phyloP scores from a whole-genome alignment of 2,113 vertebrate species.

The Opisthocomus hoazin region DNA sequence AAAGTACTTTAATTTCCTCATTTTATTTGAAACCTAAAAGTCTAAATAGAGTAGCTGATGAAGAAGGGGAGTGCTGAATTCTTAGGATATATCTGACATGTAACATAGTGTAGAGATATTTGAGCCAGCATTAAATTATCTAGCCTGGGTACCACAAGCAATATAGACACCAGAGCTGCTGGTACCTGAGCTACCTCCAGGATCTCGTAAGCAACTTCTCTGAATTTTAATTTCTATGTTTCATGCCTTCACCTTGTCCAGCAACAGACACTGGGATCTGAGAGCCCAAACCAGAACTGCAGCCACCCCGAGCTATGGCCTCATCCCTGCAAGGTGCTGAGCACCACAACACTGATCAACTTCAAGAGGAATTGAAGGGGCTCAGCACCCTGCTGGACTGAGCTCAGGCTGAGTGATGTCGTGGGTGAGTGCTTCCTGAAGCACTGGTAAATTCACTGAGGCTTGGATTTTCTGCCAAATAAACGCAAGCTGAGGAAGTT shows the following conservation, averaged over 20 bases:
- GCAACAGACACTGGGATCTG: neutral
- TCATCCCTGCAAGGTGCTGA: neutral
- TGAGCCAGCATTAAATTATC: neutral
- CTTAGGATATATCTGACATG: neutral
- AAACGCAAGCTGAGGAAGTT: conserved; percentile 56
- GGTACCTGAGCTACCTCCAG: neutral
- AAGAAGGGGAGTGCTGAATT: neutral
- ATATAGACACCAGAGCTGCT: neutral
- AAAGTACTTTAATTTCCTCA: neutral
- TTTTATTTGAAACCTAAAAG: neutral
- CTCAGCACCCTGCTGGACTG: neutral
- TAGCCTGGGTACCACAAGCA: neutral
- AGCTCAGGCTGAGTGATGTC: neutral
- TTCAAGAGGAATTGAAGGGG: neutral
- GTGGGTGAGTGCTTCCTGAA: conserved; percentile 47
- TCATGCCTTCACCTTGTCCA: neutral
- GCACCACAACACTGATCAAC: neutral
- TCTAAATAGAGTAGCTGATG: neutral
- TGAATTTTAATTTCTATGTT: neutral
- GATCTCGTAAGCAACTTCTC: neutral
- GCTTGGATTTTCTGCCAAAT: conserved; percentile 64
- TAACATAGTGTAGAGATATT: neutral
- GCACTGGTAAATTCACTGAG: conserved; percentile 32
- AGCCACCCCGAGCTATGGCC: neutral
- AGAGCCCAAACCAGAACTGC: neutral